Conservation (phyloP, 2,888 invertebrate genomes). For the Synanthedon vespiformis region DNA sequence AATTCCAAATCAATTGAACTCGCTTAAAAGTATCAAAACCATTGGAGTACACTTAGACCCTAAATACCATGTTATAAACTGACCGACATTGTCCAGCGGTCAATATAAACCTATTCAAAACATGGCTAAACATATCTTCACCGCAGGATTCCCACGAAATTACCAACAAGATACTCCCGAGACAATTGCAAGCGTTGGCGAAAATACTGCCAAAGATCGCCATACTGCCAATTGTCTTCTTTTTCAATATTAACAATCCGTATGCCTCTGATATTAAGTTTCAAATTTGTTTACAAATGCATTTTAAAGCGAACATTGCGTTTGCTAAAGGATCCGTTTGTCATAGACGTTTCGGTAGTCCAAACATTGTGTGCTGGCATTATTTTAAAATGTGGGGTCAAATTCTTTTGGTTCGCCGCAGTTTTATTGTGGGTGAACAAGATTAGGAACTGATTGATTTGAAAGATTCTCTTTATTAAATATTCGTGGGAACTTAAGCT, state of each 20-base stretch:
- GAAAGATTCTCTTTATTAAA: slow-evolving; percentile 3
- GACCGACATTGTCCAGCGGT: slow-evolving; percentile 47
- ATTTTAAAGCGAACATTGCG: not conserved
- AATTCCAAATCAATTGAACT: too few species aligned
- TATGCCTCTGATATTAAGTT: not conserved
- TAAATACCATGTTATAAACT: slow-evolving; percentile 58
- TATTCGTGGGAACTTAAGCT: not conserved
- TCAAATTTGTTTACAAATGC: not conserved
- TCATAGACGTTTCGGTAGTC: not conserved
- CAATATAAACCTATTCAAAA: slow-evolving; percentile 38
- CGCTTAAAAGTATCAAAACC: slow-evolving; percentile 31
- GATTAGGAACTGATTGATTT: slow-evolving; percentile 27
- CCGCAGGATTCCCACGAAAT: slow-evolving; percentile 48
- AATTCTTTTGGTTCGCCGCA: slow-evolving; percentile 28
- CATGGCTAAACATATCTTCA: slow-evolving; percentile 11
- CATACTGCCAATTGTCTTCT: not conserved
- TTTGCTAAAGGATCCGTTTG: not conserved
- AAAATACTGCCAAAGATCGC: slow-evolving; percentile 29
- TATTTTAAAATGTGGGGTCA: slow-evolving; percentile 45
- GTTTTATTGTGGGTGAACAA: slow-evolving; percentile 30
- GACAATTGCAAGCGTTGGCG: slow-evolving; percentile 45
- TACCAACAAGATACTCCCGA: slow-evolving; percentile 14
- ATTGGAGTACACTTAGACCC: slow-evolving; percentile 11
- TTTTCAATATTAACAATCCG: not conserved
- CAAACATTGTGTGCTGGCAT: slow-evolving; percentile 11